Conservation (phyloP, 1,140 invertebrate genomes). For the Popillia japonica region DNA sequence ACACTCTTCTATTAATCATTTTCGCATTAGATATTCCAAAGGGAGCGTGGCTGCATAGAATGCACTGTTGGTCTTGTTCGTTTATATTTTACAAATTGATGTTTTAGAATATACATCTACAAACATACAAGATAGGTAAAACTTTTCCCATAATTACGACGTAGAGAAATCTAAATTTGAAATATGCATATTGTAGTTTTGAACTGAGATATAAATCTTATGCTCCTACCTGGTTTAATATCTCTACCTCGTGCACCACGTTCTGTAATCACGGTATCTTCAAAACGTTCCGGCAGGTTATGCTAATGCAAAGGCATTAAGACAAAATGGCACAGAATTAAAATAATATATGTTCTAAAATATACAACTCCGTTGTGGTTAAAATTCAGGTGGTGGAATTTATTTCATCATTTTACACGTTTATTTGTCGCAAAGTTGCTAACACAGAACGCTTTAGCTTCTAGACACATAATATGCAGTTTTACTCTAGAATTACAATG, state of each 20-base stretch:
- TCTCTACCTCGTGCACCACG: background rate
- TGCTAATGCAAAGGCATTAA: background rate
- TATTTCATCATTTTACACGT: constrained; percentile 1
- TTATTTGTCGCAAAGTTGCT: background rate
- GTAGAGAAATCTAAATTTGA: background rate
- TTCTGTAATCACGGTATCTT: background rate
- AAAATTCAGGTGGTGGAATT: background rate
- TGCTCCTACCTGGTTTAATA: background rate
- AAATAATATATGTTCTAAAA: constrained; percentile 7
- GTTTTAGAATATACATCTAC: background rate
- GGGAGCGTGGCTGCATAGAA: background rate
- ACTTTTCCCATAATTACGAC: background rate
- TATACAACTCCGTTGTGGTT: background rate
- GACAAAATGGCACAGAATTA: background rate
- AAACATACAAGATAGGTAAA: background rate
- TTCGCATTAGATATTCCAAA: background rate
- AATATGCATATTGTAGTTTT: background rate
- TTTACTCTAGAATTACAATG: background rate
- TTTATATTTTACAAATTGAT: background rate
- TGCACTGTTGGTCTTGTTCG: background rate
- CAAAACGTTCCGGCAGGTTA: background rate
- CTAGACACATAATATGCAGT: background rate
- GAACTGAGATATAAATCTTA: background rate
- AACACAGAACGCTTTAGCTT: background rate
- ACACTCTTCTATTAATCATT: background rate